phyloP scores from a whole-genome alignment of 2,888 invertebrate genomes.

The Pycnomerus fuliginosus region DNA sequence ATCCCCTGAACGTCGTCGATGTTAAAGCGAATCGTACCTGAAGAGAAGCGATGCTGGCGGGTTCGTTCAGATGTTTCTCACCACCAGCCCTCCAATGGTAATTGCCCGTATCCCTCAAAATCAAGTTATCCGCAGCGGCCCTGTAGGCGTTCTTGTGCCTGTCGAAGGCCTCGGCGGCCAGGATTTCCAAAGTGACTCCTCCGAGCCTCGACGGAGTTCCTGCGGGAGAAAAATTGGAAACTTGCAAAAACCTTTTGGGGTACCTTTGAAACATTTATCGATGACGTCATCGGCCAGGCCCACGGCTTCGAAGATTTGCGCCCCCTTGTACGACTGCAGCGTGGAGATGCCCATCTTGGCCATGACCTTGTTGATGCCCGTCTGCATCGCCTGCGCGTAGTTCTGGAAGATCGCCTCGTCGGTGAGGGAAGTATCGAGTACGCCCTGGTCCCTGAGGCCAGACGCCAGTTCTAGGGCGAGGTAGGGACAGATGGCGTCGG shows the following conservation, averaged over 20 bases:
- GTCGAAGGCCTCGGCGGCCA: conserved; percentile 83
- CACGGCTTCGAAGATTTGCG: conserved; percentile 99
- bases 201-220: conserved; percentile 69
- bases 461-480: conserved; percentile 91
- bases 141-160: conserved; percentile 78
- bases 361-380: conserved; percentile 77
- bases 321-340: conserved; percentile 96
- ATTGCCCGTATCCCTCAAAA: conserved; percentile 79
- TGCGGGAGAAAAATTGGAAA: background rate
- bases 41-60: conserved; percentile 70
- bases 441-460: conserved; percentile 80
- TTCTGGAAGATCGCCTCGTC: conserved; percentile 82
- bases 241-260: too few species aligned
- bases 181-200: conserved; percentile 86
- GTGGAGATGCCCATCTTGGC: conserved; percentile 99
- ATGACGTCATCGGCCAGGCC: conserved; percentile 91
- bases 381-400: conserved; percentile 75
- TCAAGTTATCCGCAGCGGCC: conserved; percentile 66
- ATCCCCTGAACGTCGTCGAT: too few species aligned
- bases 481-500: conserved; percentile 97
- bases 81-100: conserved; percentile 98
- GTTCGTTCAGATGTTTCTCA: conserved; percentile 97
- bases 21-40: conserved; percentile 59
- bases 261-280: conserved; percentile 83
- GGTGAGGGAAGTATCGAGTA: conserved; percentile 72